phyloP scores from a whole-genome alignment of 2,797 vertebrate species.

The Pseudopleuronectes americanus region DNA sequence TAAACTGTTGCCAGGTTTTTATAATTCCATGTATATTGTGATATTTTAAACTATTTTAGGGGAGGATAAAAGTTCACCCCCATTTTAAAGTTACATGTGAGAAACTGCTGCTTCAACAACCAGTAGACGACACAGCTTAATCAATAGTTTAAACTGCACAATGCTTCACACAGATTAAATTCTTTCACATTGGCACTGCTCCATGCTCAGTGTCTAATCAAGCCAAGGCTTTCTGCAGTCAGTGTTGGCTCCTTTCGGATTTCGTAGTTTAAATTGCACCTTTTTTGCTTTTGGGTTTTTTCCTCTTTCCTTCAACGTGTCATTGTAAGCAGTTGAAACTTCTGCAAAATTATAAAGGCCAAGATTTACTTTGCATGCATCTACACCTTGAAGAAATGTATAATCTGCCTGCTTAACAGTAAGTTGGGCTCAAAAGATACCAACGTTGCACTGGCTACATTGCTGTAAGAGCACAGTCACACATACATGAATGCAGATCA shows the following conservation, averaged over 20 bases:
- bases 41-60: neutral
- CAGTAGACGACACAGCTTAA: neutral
- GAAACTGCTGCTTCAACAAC: neutral
- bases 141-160: no score
- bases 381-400: no score
- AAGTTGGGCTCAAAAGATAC: no score
- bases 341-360: no score
- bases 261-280: neutral
- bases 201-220: slow-evolving; percentile 7
- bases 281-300: neutral
- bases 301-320: no score
- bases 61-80: neutral
- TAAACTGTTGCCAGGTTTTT: neutral
- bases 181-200: neutral
- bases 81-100: slow-evolving; percentile 1
- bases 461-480: no score
- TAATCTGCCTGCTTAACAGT: no score
- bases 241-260: neutral
- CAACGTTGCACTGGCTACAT: no score
- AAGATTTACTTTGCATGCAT: no score
- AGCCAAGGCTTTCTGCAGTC: neutral
- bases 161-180: slow-evolving; percentile 16
- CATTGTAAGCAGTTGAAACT: no score
- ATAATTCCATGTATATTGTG: neutral
- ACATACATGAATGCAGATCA: no score